Evolutionary conservation across 2,797 vertebrate genomes (phyloP), one percentile per base, ranked within the genome.

Genomic region (Carapus acus): DNA sequence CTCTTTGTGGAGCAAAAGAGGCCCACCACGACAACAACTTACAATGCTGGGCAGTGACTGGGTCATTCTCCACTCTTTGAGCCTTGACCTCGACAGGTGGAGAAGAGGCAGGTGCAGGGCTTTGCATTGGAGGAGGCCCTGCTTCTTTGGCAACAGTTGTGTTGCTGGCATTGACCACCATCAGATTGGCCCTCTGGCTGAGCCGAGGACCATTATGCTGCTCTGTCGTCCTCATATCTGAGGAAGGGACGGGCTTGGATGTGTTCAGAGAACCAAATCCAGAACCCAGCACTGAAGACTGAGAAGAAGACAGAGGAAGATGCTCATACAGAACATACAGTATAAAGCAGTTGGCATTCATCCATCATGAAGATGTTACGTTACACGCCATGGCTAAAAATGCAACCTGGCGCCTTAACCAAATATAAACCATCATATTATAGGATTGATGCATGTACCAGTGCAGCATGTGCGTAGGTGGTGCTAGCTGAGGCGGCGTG

Each of bases 261-360:
- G 88, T 80, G 44, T 86, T 84, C 18, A 93, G 83, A 37, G 92
- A 91, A 55, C 91, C 92, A 80, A 91, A 93, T 57, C 92, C 92
- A 81, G 91, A 92, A 58, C 87, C 88, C 63, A 94, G 85, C 49
- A 91, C 88, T 40, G 90, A 92, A 23, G 90, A 90, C 92, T 94
- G 61, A 1, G n/a, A 51, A 29, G 16, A 45, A 15, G 41, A 49
- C 24, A 60, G 12, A 61, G 43, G 11, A 16, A 65, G 37, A 72
- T 27, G 9, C 24, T 9, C 4, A 6, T 9, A 3, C 2, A 27
- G n/a, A n/a, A n/a, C n/a, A n/a, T n/a, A n/a, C n/a, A n/a, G n/a
- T n/a, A n/a, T n/a, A n/a, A n/a, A n/a, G n/a, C n/a, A n/a, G n/a
- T n/a, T n/a, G n/a, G n/a, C n/a, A n/a, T n/a, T n/a, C n/a, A n/a